A percentile compares a stretch with the other conserved stretches of the same genome.
These are phyloP conservation scores for Beris chalybata DNA, from an alignment of 2,888 invertebrate species.

Conservation along the genomic window DNA sequence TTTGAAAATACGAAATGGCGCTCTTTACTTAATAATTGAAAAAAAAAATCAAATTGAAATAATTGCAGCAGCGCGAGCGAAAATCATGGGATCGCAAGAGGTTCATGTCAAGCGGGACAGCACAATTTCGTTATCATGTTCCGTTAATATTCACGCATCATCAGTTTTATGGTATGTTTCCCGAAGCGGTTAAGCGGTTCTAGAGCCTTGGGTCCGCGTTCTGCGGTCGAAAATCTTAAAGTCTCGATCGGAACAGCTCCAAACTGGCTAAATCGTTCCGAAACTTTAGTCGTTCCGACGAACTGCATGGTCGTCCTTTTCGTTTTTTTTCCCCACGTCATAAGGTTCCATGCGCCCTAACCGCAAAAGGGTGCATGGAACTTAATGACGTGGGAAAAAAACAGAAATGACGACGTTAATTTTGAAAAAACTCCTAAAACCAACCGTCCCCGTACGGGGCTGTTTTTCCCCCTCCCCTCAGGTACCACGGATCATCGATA, in stretches of 20 bases:
- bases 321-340: no score
- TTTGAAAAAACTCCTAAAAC: not conserved
- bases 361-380: no score
- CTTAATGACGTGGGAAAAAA: no score
- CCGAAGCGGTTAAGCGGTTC: not conserved
- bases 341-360: no score
- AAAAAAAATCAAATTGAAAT: not conserved
- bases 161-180: slow-evolving; percentile 68
- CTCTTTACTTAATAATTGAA: not conserved
- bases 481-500: slow-evolving; percentile 81
- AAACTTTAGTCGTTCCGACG: no score
- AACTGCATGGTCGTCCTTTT: no score
- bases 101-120: slow-evolving; percentile 89
- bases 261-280: no score
- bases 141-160: slow-evolving; percentile 83
- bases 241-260: no score
- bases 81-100: slow-evolving; percentile 82
- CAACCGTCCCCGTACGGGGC: not conserved
- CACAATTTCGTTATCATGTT: slow-evolving; percentile 85
- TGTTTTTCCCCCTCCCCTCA: slow-evolving; percentile 42
- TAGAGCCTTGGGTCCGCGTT: no score
- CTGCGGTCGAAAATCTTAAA: no score
- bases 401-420: not conserved
- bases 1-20: no score
- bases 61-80: slow-evolving; percentile 77